Conservation (phyloP, 2,113 vertebrate species). For the Apteryx mantelli region DNA sequence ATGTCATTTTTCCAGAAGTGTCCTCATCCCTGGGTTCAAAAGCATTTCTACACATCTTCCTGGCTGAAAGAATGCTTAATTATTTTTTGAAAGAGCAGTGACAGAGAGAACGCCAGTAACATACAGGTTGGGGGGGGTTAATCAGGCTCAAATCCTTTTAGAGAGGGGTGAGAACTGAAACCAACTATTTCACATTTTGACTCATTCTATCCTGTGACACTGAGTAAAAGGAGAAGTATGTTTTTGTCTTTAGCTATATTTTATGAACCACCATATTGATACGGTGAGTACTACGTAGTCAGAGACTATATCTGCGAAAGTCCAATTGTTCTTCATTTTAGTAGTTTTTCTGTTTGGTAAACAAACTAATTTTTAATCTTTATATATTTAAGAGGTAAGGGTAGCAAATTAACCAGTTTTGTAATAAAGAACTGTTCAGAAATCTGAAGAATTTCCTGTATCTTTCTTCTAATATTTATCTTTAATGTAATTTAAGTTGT, state of each 20-base stretch:
- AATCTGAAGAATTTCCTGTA: not conserved
- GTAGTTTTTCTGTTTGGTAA: not conserved
- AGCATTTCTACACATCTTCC: not conserved
- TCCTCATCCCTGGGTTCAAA: not conserved
- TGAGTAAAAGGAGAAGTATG: not conserved
- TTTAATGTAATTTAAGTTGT: not conserved
- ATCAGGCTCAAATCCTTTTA: not conserved
- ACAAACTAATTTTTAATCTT: not conserved
- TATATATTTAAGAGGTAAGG: not conserved
- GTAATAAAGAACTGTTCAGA: not conserved
- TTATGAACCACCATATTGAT: not conserved
- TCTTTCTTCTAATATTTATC: not conserved
- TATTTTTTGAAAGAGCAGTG: constrained; percentile 25
- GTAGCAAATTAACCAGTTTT: not conserved
- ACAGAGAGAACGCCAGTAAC: not conserved
- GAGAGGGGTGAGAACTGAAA: not conserved
- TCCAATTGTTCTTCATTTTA: not conserved
- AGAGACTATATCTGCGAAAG: not conserved
- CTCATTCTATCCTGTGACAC: not conserved
- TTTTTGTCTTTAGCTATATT: not conserved
- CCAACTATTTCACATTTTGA: not conserved
- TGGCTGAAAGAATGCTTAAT: not conserved
- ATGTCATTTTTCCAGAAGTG: not conserved
- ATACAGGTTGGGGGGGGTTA: not conserved
- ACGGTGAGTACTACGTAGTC: not conserved